Conservation (phyloP, 2,797 vertebrate genomes). For the Syngnathus rostellatus region DNA sequence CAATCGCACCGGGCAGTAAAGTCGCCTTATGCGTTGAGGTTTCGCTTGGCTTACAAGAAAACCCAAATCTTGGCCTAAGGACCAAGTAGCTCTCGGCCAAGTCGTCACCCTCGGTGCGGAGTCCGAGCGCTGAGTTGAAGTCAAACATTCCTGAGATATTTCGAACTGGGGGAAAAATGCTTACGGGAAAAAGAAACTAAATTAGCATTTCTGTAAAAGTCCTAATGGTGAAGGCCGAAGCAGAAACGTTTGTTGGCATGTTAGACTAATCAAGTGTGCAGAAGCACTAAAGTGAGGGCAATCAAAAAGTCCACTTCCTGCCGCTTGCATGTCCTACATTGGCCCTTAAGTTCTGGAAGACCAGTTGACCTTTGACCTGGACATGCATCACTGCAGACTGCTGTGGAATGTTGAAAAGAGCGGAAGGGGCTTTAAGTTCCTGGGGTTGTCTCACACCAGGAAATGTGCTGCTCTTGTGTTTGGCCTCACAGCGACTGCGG, state of each 20-base stretch:
- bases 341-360: constrained; percentile 47
- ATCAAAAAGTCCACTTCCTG: constrained; percentile 38
- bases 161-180: background rate
- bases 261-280: constrained; percentile 31
- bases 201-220: background rate
- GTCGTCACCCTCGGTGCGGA: background rate
- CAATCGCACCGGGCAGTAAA: background rate
- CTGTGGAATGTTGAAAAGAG: constrained; percentile 58
- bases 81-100: background rate
- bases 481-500: constrained; percentile 1
- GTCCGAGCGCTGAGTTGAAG: background rate
- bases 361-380: constrained; percentile 59
- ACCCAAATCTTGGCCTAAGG: background rate
- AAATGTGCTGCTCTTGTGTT: constrained; percentile 42
- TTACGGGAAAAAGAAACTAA: background rate
- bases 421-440: constrained; percentile 54
- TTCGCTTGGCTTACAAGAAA: background rate
- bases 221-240: background rate
- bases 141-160: constrained; percentile 1
- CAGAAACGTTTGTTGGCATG: constrained; percentile 15
- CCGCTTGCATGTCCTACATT: constrained; percentile 32
- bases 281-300: constrained; percentile 21
- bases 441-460: constrained; percentile 29
- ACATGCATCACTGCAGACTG: constrained; percentile 58
- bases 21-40: background rate